Base-by-base conservation (phyloP, 2,113 vertebrate genomes). In the Cnemophilus loriae region DNA sequence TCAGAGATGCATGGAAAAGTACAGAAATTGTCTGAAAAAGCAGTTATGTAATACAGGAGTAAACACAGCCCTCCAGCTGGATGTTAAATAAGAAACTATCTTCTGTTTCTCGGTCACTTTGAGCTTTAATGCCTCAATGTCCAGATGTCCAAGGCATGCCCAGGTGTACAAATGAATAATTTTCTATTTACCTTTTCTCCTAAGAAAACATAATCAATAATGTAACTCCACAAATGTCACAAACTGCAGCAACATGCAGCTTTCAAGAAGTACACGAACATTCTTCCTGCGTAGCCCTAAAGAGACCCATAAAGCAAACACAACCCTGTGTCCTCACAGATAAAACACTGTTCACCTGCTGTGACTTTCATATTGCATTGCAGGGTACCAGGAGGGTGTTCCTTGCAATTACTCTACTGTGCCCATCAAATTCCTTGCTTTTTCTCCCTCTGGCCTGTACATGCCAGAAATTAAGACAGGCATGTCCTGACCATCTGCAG, bases 1-100 rank as follows among this genome's bases (percentile, higher is more conserved):
- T 39, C 44, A 92, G 63, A 80, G 47, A 50, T 37, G 47, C 35
- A 65, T 26, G 32, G 70, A 93, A 91, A 83, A 95, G 85, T 27
- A 82, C 30, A 90, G 55, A 75, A 28, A 46, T 47, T 26, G 65
- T 77, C 75, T 77, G 64, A 50, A 83, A 83, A 69, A 85, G 24
- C 41, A 59, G 70, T 87, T 94, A 85, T 1, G 1, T 84, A 80
- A 80, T 26, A 67, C 37, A 67, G 49, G 39, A 88, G 53, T 61
- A 89, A 86, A 84, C 26, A 56, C 1, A 3, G 22, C 44, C 84
- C 37, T 79, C 89, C 67, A 61, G 33, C 26, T 21, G 19, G 21
- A 85, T 41, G 55, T 65, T 87, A 87, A 88, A 80, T 50, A 95
- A 67, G 9, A 33, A 94, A 81, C 10, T 12, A 9, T 73, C 49